Conservation (phyloP, 2,888 invertebrate genomes). For the Mechanitis mazaeus region DNA sequence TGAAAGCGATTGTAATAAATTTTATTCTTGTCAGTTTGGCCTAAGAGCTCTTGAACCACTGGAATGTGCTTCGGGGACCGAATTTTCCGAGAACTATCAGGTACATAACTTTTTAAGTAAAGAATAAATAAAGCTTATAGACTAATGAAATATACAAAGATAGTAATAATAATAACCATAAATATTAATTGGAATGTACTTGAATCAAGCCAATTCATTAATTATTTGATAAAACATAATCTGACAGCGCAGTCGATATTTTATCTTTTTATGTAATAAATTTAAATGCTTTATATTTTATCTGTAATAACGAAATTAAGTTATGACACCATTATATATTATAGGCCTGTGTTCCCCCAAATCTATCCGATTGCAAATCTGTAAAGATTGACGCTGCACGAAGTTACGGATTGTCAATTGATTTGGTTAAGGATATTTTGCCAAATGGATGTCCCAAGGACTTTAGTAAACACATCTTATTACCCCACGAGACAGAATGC, state of each 20-base stretch:
- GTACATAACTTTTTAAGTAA: slow-evolving; percentile 29
- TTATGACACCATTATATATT: background rate
- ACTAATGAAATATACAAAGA: no score
- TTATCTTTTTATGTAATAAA: no score
- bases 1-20: slow-evolving; percentile 53
- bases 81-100: slow-evolving; percentile 44
- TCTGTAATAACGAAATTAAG: no score
- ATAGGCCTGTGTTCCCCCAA: background rate
- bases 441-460: slow-evolving; percentile 31
- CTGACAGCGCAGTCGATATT: no score
- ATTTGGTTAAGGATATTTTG: slow-evolving; percentile 8
- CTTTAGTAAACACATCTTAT: slow-evolving; percentile 20
- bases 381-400: background rate
- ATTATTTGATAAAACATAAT: no score
- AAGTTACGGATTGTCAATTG: background rate
- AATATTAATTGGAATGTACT: background rate
- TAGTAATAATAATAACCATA: background rate
- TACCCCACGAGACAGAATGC: slow-evolving; percentile 47
- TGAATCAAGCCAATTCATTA: no score
- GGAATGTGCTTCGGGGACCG: slow-evolving; percentile 42
- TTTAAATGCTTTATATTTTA: no score
- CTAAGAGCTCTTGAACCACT: slow-evolving; percentile 34
- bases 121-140: no score
- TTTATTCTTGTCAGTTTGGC: slow-evolving; percentile 56
- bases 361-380: background rate